Evolutionary conservation across 1,140 invertebrate genomes (phyloP).

Genomic region (Bombus picipes): DNA sequence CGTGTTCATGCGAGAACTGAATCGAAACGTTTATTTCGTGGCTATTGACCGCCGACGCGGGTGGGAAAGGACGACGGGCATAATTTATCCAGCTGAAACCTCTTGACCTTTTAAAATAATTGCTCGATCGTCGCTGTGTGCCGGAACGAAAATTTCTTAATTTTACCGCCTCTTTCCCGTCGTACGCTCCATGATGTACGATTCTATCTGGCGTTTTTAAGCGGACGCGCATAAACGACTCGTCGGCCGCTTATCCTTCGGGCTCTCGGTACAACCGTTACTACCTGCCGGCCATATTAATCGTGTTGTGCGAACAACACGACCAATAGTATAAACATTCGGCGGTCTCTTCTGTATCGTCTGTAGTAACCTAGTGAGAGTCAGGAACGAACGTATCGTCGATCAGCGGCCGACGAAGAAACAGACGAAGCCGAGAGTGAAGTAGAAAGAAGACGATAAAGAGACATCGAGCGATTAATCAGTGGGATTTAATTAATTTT

Average conservation of each 20-base stretch:
- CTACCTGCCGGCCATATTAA: conserved; percentile 31
- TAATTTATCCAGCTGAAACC: conserved; percentile 49
- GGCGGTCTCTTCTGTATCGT: not conserved
- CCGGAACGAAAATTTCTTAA: conserved; percentile 56
- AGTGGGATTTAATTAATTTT: conserved; percentile 42
- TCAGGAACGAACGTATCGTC: no score
- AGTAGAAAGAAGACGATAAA: no score
- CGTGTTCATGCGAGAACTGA: conserved; percentile 17
- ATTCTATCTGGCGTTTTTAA: conserved; percentile 38
- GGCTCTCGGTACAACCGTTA: conserved; percentile 31
- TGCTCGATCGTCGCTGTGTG: conserved; percentile 40
- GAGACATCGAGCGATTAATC: not conserved
- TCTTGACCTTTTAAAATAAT: conserved; percentile 58
- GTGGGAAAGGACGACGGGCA: conserved; percentile 52
- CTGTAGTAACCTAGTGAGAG: no score
- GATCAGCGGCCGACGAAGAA: fast-evolving
- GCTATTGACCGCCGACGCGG: conserved; percentile 55
- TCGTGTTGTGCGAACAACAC: conserved; percentile 8
- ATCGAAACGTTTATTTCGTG: conserved; percentile 49
- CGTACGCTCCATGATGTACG: conserved; percentile 46
- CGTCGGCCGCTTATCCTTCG: not conserved
- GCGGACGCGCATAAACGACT: conserved; percentile 16
- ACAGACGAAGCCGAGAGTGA: fast-evolving
- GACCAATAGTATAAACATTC: not conserved
- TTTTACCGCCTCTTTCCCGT: conserved; percentile 52